Evolutionary conservation across 2,797 vertebrate genomes (phyloP).

Genomic region (Euthynnus affinis): DNA sequence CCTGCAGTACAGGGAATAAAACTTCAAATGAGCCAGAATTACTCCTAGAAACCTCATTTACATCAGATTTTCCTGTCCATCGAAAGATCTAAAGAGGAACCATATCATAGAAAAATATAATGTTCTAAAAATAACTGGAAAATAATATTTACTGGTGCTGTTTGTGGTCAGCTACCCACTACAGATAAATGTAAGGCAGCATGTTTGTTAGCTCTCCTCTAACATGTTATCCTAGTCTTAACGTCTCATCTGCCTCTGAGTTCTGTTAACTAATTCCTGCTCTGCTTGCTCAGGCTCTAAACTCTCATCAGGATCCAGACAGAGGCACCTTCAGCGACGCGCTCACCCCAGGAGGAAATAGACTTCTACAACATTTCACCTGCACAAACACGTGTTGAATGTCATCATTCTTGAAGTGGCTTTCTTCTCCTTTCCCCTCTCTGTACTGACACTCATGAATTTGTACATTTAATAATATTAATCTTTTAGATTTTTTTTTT

Average conservation of each 20-base stretch:
- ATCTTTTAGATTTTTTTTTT: no score
- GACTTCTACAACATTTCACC: slow-evolving; percentile 3
- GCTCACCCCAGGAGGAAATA: slow-evolving; percentile 79
- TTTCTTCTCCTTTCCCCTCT: not conserved
- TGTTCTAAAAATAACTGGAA: not conserved
- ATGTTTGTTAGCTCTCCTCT: not conserved
- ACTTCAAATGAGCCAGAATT: no score
- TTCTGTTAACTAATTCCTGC: slow-evolving; percentile 5
- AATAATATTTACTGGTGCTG: not conserved
- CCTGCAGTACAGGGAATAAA: no score
- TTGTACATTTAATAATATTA: slow-evolving; percentile 8
- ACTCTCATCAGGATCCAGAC: slow-evolving; percentile 72
- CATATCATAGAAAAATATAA: no score
- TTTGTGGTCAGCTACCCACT: not conserved
- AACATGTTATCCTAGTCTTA: not conserved
- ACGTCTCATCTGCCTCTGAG: not conserved
- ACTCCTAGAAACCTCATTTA: no score
- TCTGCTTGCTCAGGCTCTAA: slow-evolving; percentile 73
- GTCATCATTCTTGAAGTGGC: slow-evolving; percentile 7
- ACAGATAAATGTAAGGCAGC: not conserved
- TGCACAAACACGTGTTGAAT: slow-evolving; percentile 15
- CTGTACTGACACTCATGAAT: not conserved
- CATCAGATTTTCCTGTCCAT: no score
- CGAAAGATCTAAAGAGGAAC: no score
- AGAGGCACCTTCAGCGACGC: slow-evolving; percentile 73